These are phyloP conservation scores for Agonum fuliginosum DNA, from an alignment of 2,888 invertebrate species.

Conservation along the genomic window DNA sequence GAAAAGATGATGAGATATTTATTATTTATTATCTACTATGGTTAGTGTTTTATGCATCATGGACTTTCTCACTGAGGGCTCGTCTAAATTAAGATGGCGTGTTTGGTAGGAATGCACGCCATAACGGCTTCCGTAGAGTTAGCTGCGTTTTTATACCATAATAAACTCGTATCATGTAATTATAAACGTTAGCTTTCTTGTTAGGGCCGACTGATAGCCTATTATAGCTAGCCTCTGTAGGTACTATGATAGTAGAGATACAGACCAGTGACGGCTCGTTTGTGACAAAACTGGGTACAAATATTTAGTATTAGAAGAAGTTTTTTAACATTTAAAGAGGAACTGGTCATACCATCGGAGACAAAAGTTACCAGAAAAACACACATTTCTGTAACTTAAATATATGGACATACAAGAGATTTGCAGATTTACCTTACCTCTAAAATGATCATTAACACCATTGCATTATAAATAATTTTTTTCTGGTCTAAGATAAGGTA, in stretches of 20 bases:
- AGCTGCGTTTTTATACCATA: slow-evolving; percentile 55
- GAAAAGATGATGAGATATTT: background rate
- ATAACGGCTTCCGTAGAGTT: slow-evolving; percentile 34
- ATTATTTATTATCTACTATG: background rate
- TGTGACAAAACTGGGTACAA: too few relatives aligned
- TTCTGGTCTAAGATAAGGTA: too few relatives aligned
- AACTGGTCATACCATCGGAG: too few relatives aligned
- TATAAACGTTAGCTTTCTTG: slow-evolving; percentile 57
- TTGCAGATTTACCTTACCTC: too few relatives aligned
- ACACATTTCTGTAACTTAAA: too few relatives aligned
- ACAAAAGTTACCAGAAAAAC: too few relatives aligned
- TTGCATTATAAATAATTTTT: too few relatives aligned
- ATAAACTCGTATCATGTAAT: slow-evolving; percentile 57
- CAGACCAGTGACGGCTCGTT: too few relatives aligned
- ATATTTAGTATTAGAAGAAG: too few relatives aligned
- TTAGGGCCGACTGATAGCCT: slow-evolving; percentile 51
- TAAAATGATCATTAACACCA: too few relatives aligned
- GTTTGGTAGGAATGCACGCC: slow-evolving; percentile 41
- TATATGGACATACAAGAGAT: too few relatives aligned
- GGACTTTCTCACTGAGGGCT: slow-evolving; percentile 5
- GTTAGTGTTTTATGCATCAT: slow-evolving; percentile 9
- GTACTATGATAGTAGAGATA: background rate
- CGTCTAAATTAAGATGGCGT: slow-evolving; percentile 34
- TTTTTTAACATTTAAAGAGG: too few relatives aligned
- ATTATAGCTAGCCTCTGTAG: slow-evolving; percentile 28